Conservation (phyloP, 2,113 vertebrate genomes). For the Ptilorrhoa leucosticta region DNA sequence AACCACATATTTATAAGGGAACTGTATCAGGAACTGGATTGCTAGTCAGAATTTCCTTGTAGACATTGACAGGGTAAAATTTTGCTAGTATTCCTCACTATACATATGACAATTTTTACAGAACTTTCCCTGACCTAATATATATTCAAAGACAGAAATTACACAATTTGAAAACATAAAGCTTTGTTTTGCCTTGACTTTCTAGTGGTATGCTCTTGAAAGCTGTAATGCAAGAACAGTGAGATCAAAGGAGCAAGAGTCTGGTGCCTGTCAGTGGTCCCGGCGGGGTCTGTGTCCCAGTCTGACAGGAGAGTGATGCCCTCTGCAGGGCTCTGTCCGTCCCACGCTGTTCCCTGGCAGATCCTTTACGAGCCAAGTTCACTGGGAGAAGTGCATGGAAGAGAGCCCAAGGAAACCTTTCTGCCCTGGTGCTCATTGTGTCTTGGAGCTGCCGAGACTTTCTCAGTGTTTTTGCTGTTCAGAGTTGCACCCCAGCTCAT, state of each 20-base stretch:
- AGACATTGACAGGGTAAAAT: not conserved
- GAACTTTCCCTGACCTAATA: not conserved
- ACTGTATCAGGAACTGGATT: not conserved
- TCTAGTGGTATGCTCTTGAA: not conserved
- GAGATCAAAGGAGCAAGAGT: not conserved
- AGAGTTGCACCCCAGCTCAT: not conserved
- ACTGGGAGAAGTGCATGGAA: too few species aligned
- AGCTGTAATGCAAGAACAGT: not conserved
- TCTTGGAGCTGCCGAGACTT: not conserved
- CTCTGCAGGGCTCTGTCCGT: not conserved
- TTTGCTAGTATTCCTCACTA: not conserved
- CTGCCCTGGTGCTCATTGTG: not conserved
- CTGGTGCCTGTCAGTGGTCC: not conserved
- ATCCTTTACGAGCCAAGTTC: rapidly evolving
- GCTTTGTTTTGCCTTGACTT: not conserved
- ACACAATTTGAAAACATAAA: rapidly evolving
- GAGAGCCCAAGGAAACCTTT: not conserved
- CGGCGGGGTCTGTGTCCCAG: not conserved
- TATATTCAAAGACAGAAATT: not conserved
- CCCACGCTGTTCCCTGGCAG: not conserved
- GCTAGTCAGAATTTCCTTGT: not conserved
- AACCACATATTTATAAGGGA: not conserved
- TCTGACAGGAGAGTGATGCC: not conserved
- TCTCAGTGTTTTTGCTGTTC: not conserved
- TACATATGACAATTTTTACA: not conserved